Evolutionary conservation across 2,797 vertebrate genomes (phyloP).

Genomic region (Remorina albescens): DNA sequence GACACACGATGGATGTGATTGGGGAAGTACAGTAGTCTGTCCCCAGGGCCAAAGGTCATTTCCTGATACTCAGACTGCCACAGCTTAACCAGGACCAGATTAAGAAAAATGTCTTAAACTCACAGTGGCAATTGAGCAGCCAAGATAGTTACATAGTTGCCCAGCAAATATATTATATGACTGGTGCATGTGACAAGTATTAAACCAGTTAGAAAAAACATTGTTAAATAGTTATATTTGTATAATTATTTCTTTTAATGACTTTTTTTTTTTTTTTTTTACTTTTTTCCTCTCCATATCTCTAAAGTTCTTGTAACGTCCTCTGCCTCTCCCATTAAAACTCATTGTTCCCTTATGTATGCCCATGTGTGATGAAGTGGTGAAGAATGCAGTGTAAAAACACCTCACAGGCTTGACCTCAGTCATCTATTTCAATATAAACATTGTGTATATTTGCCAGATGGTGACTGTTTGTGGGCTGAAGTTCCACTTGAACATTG

Average conservation of each 20-base stretch:
- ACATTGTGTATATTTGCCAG: background rate
- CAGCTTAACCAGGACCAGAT: slow-evolving; percentile 78
- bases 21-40: slow-evolving; percentile 84
- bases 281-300: too few species aligned
- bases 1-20: slow-evolving; percentile 79
- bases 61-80: slow-evolving; percentile 79
- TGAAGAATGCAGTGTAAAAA: slow-evolving; percentile 30
- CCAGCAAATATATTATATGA: background rate
- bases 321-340: slow-evolving; percentile 47
- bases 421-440: slow-evolving; percentile 17
- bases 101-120: slow-evolving; percentile 72
- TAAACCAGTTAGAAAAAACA: slow-evolving; percentile 1
- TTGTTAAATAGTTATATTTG: background rate
- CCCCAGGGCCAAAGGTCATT: slow-evolving; percentile 77
- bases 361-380: slow-evolving; percentile 39
- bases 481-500: slow-evolving; percentile 5
- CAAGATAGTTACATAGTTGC: slow-evolving; percentile 16
- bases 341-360: slow-evolving; percentile 22
- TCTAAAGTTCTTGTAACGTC: slow-evolving; percentile 39
- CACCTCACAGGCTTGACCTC: background rate
- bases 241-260: background rate
- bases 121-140: slow-evolving; percentile 60
- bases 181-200: background rate
- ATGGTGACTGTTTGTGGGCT: background rate
- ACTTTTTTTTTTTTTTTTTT: too few species aligned